These are phyloP conservation scores for Neolamprologus toae DNA, from an alignment of 2,113 vertebrate species.

Conservation along the genomic window DNA sequence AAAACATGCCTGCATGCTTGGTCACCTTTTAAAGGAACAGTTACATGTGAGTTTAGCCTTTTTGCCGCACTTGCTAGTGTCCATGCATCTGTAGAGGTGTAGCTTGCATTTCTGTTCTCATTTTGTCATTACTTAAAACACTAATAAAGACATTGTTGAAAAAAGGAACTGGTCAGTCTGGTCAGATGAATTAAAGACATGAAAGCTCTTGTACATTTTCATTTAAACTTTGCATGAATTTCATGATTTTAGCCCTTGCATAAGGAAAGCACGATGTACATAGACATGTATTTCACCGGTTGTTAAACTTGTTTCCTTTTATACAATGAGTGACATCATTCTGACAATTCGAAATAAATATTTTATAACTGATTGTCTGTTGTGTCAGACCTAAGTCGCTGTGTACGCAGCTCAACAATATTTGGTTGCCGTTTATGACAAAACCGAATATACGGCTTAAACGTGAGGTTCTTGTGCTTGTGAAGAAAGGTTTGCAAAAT, in stretches of 20 bases:
- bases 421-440: background rate
- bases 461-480: background rate
- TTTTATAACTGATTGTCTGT: background rate
- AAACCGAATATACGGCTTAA: background rate
- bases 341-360: background rate
- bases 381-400: background rate
- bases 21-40: background rate
- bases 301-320: background rate
- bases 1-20: background rate
- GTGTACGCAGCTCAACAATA: background rate
- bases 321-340: background rate
- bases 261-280: accelerated
- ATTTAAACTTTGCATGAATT: background rate
- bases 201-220: background rate
- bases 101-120: background rate
- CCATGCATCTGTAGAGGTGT: background rate
- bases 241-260: background rate
- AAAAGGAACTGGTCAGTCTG: background rate
- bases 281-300: background rate
- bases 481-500: background rate
- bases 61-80: background rate
- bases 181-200: background rate
- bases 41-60: background rate
- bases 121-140: background rate
- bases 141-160: background rate